Percentiles rank a stretch among this genome's conserved stretches.
phyloP scores from a whole-genome alignment of 2,113 vertebrate genomes.

The Cranoglanis bouderius region DNA sequence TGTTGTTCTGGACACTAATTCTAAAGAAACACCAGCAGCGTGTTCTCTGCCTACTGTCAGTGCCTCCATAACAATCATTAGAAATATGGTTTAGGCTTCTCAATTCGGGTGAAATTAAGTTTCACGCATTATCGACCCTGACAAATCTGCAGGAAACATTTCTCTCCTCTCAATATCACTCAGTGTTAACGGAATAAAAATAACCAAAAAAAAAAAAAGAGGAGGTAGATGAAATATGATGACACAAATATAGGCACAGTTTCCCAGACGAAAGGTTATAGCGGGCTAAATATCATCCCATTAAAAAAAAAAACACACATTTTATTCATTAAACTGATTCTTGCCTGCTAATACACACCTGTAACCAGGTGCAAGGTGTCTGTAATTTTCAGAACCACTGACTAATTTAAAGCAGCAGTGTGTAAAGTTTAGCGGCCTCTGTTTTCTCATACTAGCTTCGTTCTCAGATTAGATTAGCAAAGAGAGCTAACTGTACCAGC shows the following conservation, averaged over 20 bases:
- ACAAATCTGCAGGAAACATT: conserved; percentile 1
- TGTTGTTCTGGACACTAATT: conserved; percentile 49
- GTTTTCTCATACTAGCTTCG: not conserved
- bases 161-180: not conserved
- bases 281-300: not conserved
- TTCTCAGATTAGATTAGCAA: not conserved
- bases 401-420: not conserved
- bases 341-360: not conserved
- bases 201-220: not conserved
- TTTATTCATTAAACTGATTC: not conserved
- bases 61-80: conserved; percentile 43
- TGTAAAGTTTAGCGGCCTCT: not conserved
- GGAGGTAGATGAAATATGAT: not conserved
- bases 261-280: not conserved
- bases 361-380: not conserved
- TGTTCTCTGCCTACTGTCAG: conserved; percentile 53
- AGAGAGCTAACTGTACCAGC: too few species aligned
- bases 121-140: conserved; percentile 3
- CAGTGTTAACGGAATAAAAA: not conserved
- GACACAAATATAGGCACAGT: not conserved
- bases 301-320: not conserved
- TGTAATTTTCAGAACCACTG: not conserved
- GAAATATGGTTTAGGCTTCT: conserved; percentile 40
- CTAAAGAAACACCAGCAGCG: conserved; percentile 32
- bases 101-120: conserved; percentile 41